Conservation (phyloP, 1,140 invertebrate genomes). For the Eupeodes corollae region DNA sequence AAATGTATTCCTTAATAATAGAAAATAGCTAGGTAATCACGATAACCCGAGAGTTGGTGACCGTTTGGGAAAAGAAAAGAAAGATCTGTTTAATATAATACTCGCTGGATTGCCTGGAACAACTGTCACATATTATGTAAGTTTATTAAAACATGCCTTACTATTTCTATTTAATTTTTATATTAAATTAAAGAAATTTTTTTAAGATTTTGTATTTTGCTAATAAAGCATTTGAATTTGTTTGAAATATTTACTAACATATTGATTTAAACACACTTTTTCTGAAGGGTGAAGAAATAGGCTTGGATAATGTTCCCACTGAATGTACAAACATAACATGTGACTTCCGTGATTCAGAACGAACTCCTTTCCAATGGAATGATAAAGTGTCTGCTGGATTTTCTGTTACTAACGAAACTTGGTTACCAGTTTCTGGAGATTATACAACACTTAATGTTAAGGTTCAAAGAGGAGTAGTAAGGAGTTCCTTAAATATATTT, state of each 20-base stretch:
- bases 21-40: conserved; percentile 56
- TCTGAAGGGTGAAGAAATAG: conserved; percentile 66
- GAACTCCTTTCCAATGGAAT: conserved; percentile 60
- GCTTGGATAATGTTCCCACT: conserved; percentile 53
- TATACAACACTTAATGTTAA: conserved; percentile 44
- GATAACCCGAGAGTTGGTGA: conserved; percentile 47
- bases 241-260: too few species aligned
- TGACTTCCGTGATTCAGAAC: conserved; percentile 43
- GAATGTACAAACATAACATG: conserved; percentile 40
- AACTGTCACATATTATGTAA: conserved; percentile 61
- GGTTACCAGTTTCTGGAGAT: conserved; percentile 52
- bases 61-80: conserved; percentile 45
- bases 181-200: too few species aligned
- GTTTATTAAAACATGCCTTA: not conserved
- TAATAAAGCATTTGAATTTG: too few species aligned
- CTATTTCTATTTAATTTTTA: too few species aligned
- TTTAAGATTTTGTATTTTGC: not conserved
- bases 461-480: conserved; percentile 28
- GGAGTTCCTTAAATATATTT: conserved; percentile 27
- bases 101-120: conserved; percentile 58
- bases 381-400: conserved; percentile 47
- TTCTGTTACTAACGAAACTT: conserved; percentile 46
- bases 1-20: conserved; percentile 22
- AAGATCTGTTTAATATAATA: conserved; percentile 56
- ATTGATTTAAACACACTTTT: not conserved